phyloP scores from a whole-genome alignment of 1,140 invertebrate species.

The Dryas iulia region DNA sequence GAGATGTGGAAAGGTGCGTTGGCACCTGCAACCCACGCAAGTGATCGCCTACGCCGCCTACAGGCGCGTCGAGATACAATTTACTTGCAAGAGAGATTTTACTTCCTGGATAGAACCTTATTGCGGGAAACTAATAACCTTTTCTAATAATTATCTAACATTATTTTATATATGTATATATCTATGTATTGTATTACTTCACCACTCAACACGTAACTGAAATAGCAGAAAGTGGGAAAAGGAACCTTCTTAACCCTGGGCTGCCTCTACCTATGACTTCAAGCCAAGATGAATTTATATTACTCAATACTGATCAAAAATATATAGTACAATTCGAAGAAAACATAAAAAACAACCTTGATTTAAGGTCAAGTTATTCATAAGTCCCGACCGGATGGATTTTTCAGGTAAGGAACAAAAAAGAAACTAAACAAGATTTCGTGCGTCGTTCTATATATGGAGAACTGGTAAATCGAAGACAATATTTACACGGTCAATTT shows the following conservation, averaged over 20 bases:
- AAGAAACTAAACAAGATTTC: not conserved
- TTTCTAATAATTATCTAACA: not conserved
- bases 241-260: no score
- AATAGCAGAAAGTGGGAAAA: no score
- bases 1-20: constrained; percentile 64
- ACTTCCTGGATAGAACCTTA: constrained; percentile 23
- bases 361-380: not conserved
- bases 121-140: constrained; percentile 5
- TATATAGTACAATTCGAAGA: not conserved
- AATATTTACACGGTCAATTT: no score
- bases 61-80: constrained; percentile 35
- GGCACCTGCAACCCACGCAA: constrained; percentile 69
- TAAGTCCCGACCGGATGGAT: not conserved
- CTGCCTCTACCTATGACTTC: no score
- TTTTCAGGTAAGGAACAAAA: not conserved
- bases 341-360: not conserved
- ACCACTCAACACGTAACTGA: no score
- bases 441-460: not conserved
- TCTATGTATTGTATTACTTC: no score
- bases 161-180: not conserved
- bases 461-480: not conserved
- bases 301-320: no score
- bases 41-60: constrained; percentile 52
- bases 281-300: no score
- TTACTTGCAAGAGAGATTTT: constrained; percentile 20